These are phyloP conservation scores for Agrochola litura DNA, from an alignment of 2,888 invertebrate genomes.

Conservation along the genomic window DNA sequence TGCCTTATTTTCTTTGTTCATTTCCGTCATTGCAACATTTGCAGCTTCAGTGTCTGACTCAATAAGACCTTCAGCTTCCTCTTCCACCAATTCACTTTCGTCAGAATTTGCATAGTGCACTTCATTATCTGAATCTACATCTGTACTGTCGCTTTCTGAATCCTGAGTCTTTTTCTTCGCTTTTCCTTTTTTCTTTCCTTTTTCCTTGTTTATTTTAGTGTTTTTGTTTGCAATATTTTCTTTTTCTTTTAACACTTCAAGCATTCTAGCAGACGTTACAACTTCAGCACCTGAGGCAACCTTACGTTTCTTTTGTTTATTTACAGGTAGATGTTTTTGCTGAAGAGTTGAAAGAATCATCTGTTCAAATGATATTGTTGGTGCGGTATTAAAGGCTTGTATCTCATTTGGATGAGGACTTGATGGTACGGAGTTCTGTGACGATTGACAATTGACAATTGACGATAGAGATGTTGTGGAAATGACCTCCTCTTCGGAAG, in stretches of 20 bases:
- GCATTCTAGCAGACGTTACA: slow-evolving; percentile 9
- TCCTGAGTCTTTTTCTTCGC: neutral
- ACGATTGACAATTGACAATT: too few species aligned
- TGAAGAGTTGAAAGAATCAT: slow-evolving; percentile 15
- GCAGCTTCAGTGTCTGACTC: slow-evolving; percentile 5
- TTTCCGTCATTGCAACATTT: neutral
- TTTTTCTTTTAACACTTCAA: slow-evolving; percentile 14
- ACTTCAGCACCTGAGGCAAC: slow-evolving; percentile 13
- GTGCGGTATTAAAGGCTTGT: too few species aligned
- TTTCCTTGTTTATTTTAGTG: neutral
- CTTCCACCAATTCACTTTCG: neutral
- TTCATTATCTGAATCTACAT: too few species aligned
- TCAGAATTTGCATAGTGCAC: slow-evolving; percentile 7
- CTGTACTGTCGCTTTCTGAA: too few species aligned
- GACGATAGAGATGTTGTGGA: too few species aligned
- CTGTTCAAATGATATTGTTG: neutral
- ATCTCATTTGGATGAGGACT: too few species aligned
- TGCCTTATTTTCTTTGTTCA: slow-evolving; percentile 5
- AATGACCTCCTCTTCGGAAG: too few species aligned
- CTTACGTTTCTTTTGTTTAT: slow-evolving; percentile 12
- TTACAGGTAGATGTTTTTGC: slow-evolving; percentile 2
- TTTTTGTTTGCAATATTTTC: neutral
- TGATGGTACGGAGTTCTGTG: too few species aligned
- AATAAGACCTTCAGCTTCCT: slow-evolving; percentile 13
- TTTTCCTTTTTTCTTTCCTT: neutral